A percentile compares a stretch with the other conserved stretches of the same genome.
Evolutionary conservation across 2,797 vertebrate genomes (phyloP).

Genomic region (Centropyge bicolor): DNA sequence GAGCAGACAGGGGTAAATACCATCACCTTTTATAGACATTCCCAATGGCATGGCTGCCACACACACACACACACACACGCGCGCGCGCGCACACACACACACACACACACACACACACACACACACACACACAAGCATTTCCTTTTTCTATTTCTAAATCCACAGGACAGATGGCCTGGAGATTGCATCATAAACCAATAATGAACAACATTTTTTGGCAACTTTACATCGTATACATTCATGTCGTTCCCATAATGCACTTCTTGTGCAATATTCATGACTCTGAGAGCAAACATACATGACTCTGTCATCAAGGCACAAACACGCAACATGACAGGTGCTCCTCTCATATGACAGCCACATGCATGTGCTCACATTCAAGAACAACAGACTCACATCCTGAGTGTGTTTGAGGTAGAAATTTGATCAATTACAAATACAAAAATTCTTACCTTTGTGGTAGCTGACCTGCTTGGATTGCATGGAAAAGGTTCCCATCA

Average conservation of each 20-base stretch:
- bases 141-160: constrained; percentile 38
- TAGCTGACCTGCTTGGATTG: constrained; percentile 84
- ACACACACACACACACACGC: constrained; percentile 4
- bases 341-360: constrained; percentile 28
- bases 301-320: constrained; percentile 37
- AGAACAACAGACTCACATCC: constrained; percentile 6
- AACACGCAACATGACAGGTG: constrained; percentile 49
- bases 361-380: constrained; percentile 21
- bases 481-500: constrained; percentile 86
- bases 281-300: constrained; percentile 44
- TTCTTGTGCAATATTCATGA: constrained; percentile 65
- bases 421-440: background rate
- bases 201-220: constrained; percentile 27
- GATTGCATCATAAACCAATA: constrained; percentile 53
- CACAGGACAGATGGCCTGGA: constrained; percentile 57
- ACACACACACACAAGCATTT: constrained; percentile 19
- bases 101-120: background rate
- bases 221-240: constrained; percentile 39
- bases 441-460: constrained; percentile 82
- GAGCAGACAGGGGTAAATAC: constrained; percentile 76
- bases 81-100: background rate
- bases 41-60: constrained; percentile 52
- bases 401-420: background rate
- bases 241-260: constrained; percentile 57
- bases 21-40: constrained; percentile 86